Evolutionary conservation across 2,113 vertebrate genomes (phyloP), one percentile per base, ranked within the genome.

Genomic region (Trogon melanurus): DNA sequence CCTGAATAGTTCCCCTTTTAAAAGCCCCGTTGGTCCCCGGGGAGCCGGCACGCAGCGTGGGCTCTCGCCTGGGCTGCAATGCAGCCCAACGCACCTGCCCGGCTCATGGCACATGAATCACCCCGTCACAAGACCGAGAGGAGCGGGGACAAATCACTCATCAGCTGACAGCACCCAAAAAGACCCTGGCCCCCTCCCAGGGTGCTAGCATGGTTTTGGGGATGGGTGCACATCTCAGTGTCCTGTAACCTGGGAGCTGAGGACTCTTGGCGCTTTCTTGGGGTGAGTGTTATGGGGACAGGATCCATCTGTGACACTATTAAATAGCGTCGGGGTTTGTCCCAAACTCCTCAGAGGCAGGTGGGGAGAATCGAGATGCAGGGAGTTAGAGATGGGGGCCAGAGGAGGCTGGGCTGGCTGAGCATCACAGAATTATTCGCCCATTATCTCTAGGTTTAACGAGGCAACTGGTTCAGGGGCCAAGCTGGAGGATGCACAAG

Each of bases 41-140:
- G 26, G 94, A 47, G 34, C 41, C 2, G 1, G 27, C 4, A 6
- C 3, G 34, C 45, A 21, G 51, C 5, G 2, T 16, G 41, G 56
- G 38, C 38, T 29, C 41, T 57, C 13, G 0, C 19, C 56, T 45
- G 2, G 3, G 22, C 79, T 2, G 2, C 4, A 4, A 34, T 67
- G 5, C 53, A 15, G 79, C 89, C 32, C 17, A 0, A 12, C 4
- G 85, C 93, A 86, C 82, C 90, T 72, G 91, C 21, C 41, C 41
- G 17, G 32, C 50, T 81, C 34, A 3, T 1, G 8, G 78, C 50
- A 4, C n/a, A 10, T n/a, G 92, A 95, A 70, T 76, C 93, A 88
- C 41, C 48, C 5, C 1, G 60, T 95, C 96, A 94, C 94, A 95
- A 91, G 96, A 95, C 58, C 6, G 34, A 91, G 78, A 85, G 30